Evolutionary conservation across 1,140 invertebrate species (phyloP), one percentile per base, ranked within the genome.

Genomic region (Hyphantria cunea): DNA sequence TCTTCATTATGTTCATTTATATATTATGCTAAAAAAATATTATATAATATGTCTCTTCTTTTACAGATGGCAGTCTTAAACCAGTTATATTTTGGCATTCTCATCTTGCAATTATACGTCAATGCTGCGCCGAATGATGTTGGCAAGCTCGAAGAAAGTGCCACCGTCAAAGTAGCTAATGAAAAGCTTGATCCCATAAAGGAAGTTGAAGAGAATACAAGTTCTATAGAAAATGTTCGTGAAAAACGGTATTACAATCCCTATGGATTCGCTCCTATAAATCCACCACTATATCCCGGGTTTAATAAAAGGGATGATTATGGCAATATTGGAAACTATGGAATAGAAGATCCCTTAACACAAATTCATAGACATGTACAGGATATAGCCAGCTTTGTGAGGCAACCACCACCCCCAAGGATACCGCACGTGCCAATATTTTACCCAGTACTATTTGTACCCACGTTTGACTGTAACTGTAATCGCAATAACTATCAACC

Each of bases 191-290:
- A 58, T 12, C 6, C 44, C 10, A 49, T 13, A 5, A 7, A 64
- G 33, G 66, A 64, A 44, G 39, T 25, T 13, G 52, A 61, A 33
- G 50, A 32, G 14, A 63, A 72, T 6, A 63, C 53, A 7, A 58
- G 64, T 14, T 44, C 51, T 32, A 53, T 45, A 34, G 13, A 72
- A 33, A 67, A 66, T 8, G 68, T 69, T 49, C 64, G 84, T 48
- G 74, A 83, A 54, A 87, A 85, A 68, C 69, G 84, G 72, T 87
- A 69, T 71, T 82, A 74, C 60, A 75, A 84, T 48, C 74, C 70
- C 55, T 70, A 74, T 32, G 66, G 68, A 44, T 74, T 74, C 52
- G 63, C 76, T 56, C 64, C 76, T 37, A 69, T 68, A 5, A 80
- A 68, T 39, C 62, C 73, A 4, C 41, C 62, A 48, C 31, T 58